phyloP scores from a whole-genome alignment of 1,140 invertebrate genomes.

The Drosophila parvula region DNA sequence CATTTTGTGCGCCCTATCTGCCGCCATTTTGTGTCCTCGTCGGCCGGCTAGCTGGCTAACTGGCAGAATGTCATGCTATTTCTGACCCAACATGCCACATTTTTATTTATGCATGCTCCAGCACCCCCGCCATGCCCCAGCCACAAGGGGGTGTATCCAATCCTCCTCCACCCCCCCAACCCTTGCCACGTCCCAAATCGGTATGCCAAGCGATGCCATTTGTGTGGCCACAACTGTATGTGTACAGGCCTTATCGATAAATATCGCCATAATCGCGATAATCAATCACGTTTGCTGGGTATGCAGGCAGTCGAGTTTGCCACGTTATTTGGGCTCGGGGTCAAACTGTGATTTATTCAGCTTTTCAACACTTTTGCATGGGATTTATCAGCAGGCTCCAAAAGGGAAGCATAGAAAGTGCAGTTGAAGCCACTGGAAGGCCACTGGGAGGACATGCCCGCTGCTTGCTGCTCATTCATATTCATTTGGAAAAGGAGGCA shows the following conservation, averaged over 20 bases:
- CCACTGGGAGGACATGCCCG: neutral
- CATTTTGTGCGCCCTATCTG: slow-evolving; percentile 66
- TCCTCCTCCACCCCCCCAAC: too few relatives aligned
- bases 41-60: slow-evolving; percentile 21
- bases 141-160: neutral
- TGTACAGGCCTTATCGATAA: slow-evolving; percentile 15
- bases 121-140: slow-evolving; percentile 19
- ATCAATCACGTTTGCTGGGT: slow-evolving; percentile 35
- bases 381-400: slow-evolving; percentile 7
- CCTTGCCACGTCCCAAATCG: too few relatives aligned
- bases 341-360: slow-evolving; percentile 64
- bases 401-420: neutral
- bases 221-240: slow-evolving; percentile 18
- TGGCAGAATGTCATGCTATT: slow-evolving; percentile 74
- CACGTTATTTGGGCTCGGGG: neutral
- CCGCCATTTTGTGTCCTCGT: slow-evolving; percentile 66
- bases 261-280: slow-evolving; percentile 39
- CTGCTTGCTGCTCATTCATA: slow-evolving; percentile 51
- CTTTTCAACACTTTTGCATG: slow-evolving; percentile 65
- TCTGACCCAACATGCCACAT: slow-evolving; percentile 80
- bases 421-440: slow-evolving; percentile 10
- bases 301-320: slow-evolving; percentile 5
- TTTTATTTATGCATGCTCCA: slow-evolving; percentile 76
- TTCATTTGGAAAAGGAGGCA: slow-evolving; percentile 20
- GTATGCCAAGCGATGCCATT: neutral